phyloP scores from a whole-genome alignment of 1,140 invertebrate species.

The Condylostylus longicornis region DNA sequence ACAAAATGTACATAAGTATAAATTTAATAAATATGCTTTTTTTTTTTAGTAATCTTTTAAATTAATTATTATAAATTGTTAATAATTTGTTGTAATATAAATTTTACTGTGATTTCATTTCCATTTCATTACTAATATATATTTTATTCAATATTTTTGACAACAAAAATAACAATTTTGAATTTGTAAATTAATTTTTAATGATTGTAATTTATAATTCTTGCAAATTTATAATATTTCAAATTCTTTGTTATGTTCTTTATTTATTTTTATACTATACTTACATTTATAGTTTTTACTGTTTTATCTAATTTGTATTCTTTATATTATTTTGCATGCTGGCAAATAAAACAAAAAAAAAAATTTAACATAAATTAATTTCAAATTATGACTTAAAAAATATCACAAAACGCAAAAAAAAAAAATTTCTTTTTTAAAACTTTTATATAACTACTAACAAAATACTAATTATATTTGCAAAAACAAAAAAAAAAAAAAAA shows the following conservation, averaged over 20 bases:
- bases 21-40: too few relatives aligned
- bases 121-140: too few relatives aligned
- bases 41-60: too few relatives aligned
- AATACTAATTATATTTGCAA: too few relatives aligned
- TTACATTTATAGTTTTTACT: constrained; percentile 13
- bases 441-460: constrained; percentile 1
- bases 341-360: constrained; percentile 9
- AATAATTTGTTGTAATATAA: too few relatives aligned
- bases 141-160: too few relatives aligned
- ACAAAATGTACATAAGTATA: too few relatives aligned
- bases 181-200: too few relatives aligned
- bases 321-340: constrained; percentile 23
- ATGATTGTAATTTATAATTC: too few relatives aligned
- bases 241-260: constrained; percentile 15
- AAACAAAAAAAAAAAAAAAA: constrained; percentile 1
- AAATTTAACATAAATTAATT: constrained; percentile 1
- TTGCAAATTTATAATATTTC: constrained; percentile 6
- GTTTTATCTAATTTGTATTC: constrained; percentile 14
- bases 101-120: too few relatives aligned
- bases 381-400: constrained; percentile 4
- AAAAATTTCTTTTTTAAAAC: neutral
- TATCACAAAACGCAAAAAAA: neutral
- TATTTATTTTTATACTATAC: constrained; percentile 8
- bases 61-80: too few relatives aligned
- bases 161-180: too few relatives aligned